Conservation (phyloP, 2,113 vertebrate genomes). For the Hyperoodon ampullatus region DNA sequence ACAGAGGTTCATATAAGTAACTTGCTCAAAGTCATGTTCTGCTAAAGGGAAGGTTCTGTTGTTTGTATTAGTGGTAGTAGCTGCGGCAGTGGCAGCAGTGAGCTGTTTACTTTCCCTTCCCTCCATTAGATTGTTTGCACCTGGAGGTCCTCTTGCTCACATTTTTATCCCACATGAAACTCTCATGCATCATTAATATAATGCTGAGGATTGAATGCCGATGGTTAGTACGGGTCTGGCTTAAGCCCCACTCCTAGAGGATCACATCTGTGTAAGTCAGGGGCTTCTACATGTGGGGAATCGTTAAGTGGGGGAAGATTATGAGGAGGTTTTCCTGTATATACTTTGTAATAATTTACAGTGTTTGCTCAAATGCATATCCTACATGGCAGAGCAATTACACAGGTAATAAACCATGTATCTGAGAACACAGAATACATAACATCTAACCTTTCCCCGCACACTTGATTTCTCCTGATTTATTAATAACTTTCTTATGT, state of each 20-base stretch:
- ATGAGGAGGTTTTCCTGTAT: neutral
- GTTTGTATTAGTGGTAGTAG: neutral
- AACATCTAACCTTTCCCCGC: neutral
- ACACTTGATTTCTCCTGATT: constrained; percentile 53
- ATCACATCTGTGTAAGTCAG: neutral
- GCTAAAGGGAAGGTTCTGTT: neutral
- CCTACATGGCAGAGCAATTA: constrained; percentile 22
- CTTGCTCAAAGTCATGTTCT: neutral
- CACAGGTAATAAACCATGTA: constrained; percentile 16
- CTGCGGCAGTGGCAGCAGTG: fast-evolving
- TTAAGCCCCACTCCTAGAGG: neutral
- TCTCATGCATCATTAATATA: neutral
- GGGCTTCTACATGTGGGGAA: neutral
- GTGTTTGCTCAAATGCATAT: constrained; percentile 37
- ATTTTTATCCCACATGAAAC: neutral
- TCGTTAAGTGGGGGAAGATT: neutral
- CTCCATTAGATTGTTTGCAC: neutral
- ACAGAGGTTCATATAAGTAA: neutral
- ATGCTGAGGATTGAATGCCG: fast-evolving
- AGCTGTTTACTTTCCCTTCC: neutral
- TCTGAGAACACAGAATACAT: constrained; percentile 29
- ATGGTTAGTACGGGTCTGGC: neutral
- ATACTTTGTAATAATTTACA: constrained; percentile 27
- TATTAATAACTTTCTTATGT: constrained; percentile 44
- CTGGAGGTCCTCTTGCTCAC: neutral